Evolutionary conservation across 2,888 invertebrate genomes (phyloP).

Genomic region (Ferrisia virgata): DNA sequence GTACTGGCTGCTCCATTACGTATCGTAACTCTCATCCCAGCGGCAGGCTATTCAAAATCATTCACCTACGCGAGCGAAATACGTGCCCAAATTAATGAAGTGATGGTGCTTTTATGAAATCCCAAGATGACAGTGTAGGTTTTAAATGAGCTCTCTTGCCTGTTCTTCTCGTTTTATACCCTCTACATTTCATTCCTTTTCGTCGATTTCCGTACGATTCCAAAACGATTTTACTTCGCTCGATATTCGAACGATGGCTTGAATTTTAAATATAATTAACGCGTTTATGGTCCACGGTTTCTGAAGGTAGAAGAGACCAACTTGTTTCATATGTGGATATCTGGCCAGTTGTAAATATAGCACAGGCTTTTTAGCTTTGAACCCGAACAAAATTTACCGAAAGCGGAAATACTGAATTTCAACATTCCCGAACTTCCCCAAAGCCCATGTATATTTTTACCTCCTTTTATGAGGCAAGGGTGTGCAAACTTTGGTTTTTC

Average conservation of each 20-base stretch:
- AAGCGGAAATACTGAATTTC: too few species aligned
- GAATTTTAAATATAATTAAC: slow-evolving; percentile 40
- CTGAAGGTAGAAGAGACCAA: too few species aligned
- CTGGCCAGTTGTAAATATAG: too few species aligned
- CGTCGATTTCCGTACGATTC: neutral
- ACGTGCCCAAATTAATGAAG: slow-evolving; percentile 43
- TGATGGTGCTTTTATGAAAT: slow-evolving; percentile 32
- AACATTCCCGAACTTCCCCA: too few species aligned
- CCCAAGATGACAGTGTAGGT: slow-evolving; percentile 34
- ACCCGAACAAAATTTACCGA: too few species aligned
- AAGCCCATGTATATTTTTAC: too few species aligned
- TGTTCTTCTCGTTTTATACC: neutral
- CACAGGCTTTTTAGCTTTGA: too few species aligned
- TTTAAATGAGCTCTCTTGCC: slow-evolving; percentile 4
- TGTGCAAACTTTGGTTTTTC: too few species aligned
- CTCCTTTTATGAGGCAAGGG: too few species aligned
- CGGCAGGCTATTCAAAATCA: slow-evolving; percentile 41
- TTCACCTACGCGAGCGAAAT: slow-evolving; percentile 32
- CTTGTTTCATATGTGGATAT: too few species aligned
- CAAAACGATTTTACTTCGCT: neutral
- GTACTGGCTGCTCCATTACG: neutral
- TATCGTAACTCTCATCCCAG: slow-evolving; percentile 15
- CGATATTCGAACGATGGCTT: slow-evolving; percentile 1
- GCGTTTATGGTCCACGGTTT: neutral
- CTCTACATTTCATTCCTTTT: too few species aligned